Evolutionary conservation across 2,113 vertebrate genomes (phyloP).

Genomic region (Pteronura brasiliensis): DNA sequence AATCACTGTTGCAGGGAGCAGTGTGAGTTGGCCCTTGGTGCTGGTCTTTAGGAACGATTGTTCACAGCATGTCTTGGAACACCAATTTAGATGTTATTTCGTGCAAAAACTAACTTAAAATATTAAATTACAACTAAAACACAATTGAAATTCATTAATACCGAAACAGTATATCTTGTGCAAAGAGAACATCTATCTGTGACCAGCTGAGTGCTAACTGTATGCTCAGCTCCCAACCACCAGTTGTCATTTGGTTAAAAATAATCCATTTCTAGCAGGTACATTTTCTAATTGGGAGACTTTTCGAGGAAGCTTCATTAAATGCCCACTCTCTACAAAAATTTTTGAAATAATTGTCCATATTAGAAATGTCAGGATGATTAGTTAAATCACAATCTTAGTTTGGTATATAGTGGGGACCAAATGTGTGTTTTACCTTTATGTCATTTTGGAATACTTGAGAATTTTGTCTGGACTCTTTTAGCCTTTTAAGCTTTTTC

Average conservation of each 20-base stretch:
- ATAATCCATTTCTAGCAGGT: background rate
- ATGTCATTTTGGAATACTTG: slow-evolving; percentile 36
- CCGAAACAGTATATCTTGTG: background rate
- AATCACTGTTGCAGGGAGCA: background rate
- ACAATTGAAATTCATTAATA: background rate
- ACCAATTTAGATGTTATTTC: background rate
- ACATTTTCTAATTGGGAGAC: slow-evolving; percentile 8
- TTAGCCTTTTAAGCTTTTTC: slow-evolving; percentile 18
- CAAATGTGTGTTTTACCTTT: slow-evolving; percentile 14
- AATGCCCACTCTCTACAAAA: background rate
- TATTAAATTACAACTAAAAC: background rate
- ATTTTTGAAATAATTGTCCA: background rate
- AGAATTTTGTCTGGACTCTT: background rate
- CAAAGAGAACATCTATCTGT: slow-evolving; percentile 4
- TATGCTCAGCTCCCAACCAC: background rate
- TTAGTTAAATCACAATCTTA: slow-evolving; percentile 35
- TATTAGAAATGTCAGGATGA: slow-evolving; percentile 14
- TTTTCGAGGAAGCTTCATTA: slow-evolving; percentile 52
- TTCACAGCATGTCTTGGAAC: background rate
- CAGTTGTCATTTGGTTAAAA: slow-evolving; percentile 49
- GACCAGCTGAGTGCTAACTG: background rate
- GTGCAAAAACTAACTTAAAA: background rate
- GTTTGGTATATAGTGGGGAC: background rate
- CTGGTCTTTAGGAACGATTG: background rate
- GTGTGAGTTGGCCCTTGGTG: background rate